These are phyloP conservation scores for Gastrophryne carolinensis DNA, from an alignment of 2,797 vertebrate species.

Conservation along the genomic window DNA sequence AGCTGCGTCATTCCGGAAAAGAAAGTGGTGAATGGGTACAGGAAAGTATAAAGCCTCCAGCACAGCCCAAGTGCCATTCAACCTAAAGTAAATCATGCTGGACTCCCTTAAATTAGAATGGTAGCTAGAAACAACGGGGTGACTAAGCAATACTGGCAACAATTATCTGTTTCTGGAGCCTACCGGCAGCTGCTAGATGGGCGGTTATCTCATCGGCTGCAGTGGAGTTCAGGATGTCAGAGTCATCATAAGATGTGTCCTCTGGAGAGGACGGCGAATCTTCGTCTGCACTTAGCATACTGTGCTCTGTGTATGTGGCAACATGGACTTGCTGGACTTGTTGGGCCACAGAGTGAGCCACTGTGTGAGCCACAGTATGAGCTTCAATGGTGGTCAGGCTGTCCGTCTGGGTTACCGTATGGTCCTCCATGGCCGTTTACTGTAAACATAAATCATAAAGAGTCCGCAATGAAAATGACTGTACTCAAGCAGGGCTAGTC, in stretches of 20 bases:
- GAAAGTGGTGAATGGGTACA: no score
- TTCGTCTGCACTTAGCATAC: conserved; percentile 93
- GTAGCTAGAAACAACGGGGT: not conserved
- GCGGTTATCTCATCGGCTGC: conserved; percentile 93
- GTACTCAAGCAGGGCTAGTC: no score
- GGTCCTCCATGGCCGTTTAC: conserved; percentile 85
- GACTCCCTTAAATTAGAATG: no score
- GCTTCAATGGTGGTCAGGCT: conserved; percentile 97
- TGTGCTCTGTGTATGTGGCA: conserved; percentile 88
- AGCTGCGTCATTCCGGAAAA: no score
- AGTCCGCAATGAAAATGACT: not conserved
- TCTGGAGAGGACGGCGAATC: conserved; percentile 95
- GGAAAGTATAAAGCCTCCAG: no score
- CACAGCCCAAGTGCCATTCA: no score
- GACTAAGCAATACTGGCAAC: not conserved
- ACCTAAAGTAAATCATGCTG: no score
- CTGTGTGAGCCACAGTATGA: conserved; percentile 81
- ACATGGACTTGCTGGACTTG: conserved; percentile 91
- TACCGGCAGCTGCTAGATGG: conserved; percentile 95
- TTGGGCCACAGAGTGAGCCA: conserved; percentile 35
- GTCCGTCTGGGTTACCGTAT: conserved; percentile 84
- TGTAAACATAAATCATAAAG: conserved; percentile 31
- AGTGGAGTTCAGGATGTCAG: conserved; percentile 95
- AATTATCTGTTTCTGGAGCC: not conserved
- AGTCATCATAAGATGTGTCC: conserved; percentile 93